Evolutionary conservation across 2,888 invertebrate species (phyloP).

Genomic region (Agrypnus murinus): DNA sequence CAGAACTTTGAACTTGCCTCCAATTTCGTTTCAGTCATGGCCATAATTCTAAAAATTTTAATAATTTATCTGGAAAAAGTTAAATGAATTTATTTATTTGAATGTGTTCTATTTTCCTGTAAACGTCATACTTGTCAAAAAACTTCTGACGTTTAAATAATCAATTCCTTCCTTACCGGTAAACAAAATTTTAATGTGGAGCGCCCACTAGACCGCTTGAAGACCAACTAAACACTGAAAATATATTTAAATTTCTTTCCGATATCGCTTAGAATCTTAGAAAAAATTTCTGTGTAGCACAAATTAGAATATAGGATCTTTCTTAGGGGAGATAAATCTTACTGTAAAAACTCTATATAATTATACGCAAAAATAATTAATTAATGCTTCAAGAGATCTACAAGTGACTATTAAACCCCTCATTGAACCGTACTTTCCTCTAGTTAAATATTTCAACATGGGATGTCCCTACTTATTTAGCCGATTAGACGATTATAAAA

Average conservation of each 20-base stretch:
- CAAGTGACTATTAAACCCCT: background rate
- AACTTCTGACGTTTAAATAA: background rate
- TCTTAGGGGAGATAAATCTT: background rate
- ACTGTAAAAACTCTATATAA: background rate
- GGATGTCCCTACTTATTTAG: slow-evolving; percentile 6
- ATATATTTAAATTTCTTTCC: slow-evolving; percentile 18
- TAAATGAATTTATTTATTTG: slow-evolving; percentile 11
- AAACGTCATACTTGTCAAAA: slow-evolving; percentile 30
- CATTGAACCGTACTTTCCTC: background rate
- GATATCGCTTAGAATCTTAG: no score
- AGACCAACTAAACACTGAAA: background rate
- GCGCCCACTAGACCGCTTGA: slow-evolving; percentile 30
- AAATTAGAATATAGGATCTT: background rate
- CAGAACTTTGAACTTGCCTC: slow-evolving; percentile 74
- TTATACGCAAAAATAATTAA: no score
- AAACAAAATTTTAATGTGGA: slow-evolving; percentile 1
- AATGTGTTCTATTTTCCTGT: slow-evolving; percentile 13
- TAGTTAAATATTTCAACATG: no score
- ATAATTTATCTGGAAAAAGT: background rate
- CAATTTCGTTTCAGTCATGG: slow-evolving; percentile 72
- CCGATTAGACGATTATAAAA: no score
- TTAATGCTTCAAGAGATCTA: no score
- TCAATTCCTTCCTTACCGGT: slow-evolving; percentile 3
- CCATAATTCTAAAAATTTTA: slow-evolving; percentile 33
- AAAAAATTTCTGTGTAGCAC: no score